Conservation (phyloP, 2,113 vertebrate genomes). For the Lophius piscatorius region DNA sequence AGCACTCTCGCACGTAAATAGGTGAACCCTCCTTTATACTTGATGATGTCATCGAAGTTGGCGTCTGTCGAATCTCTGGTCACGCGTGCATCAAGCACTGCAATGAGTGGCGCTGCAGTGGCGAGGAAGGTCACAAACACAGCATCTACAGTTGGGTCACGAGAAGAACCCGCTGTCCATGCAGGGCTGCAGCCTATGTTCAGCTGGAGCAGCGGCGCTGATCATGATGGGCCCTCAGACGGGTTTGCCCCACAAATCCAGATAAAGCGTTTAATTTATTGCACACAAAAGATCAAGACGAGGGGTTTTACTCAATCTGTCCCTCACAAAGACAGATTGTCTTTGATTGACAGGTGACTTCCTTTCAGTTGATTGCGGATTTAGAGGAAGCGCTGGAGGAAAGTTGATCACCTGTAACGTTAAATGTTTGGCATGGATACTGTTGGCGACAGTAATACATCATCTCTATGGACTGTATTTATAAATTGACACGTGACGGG, state of each 20-base stretch:
- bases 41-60: too few species aligned
- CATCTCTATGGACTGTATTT: too few species aligned
- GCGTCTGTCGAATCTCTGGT: too few species aligned
- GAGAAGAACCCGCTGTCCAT: constrained; percentile 40
- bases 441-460: too few species aligned
- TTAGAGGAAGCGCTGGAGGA: too few species aligned
- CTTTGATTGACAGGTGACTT: constrained; percentile 2
- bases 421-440: too few species aligned
- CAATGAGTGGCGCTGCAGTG: constrained; percentile 53
- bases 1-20: too few species aligned
- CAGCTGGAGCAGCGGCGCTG: constrained; percentile 55
- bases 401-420: too few species aligned
- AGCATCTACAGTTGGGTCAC: constrained; percentile 50
- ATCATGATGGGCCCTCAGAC: constrained; percentile 15
- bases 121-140: constrained; percentile 60
- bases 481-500: too few species aligned
- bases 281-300: constrained; percentile 49
- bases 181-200: constrained; percentile 62
- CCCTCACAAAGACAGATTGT: too few species aligned
- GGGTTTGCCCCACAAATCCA: constrained; percentile 14
- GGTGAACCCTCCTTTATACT: too few species aligned
- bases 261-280: constrained; percentile 57
- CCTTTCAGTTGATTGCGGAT: too few species aligned
- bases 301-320: background rate
- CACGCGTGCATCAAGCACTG: constrained; percentile 49